Evolutionary conservation across 2,888 invertebrate species (phyloP), one percentile per base, ranked within the genome.

Genomic region (Zeuzera pyrina): DNA sequence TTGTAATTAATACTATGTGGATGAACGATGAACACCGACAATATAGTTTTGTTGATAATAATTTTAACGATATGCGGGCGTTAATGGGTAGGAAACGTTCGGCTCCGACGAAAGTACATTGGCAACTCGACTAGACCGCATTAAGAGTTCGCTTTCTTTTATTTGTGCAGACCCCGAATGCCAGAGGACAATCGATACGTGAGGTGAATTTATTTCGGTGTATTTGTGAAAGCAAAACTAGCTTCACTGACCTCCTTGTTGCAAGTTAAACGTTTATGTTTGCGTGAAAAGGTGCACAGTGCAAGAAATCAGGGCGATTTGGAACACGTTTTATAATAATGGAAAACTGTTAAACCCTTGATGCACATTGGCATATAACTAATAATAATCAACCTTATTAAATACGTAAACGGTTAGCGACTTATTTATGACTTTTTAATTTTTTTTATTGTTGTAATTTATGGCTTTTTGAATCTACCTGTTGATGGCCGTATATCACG

Each of bases 141-240:
- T 66, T 66, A 66, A 70, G 68, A 71, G 67, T 72, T 73, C 72
- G 73, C 81, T 81, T 79, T 83, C 79, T 81, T 81, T 81, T 76
- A 70, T 63, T 74, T 70, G 77, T 77, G 70, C 74, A 70, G 66
- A 60, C 67, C 66, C 66, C 62, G 64, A 72, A 57, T 60, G 64
- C 60, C 66, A 52, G 78, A 73, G 81, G 81, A 81, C 79, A 79
- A 79, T 81, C 81, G 64, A 79, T 79, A 81, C 81, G 81, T 83
- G 83, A 76, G 70, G 72, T 71, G 83, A 81, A 83, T 83, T 81
- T 78, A 81, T 79, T 83, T 81, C 70, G 76, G 77, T 72, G 70
- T 78, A 65, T 79, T 81, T 79, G 81, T 81, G 81, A 83, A 83
- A 81, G 81, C 81, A 72, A 70, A 71, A 74, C 74, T 60, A 59